These are phyloP conservation scores for Lasioglossum malachurum DNA, from an alignment of 2,888 invertebrate genomes.

Conservation along the genomic window DNA sequence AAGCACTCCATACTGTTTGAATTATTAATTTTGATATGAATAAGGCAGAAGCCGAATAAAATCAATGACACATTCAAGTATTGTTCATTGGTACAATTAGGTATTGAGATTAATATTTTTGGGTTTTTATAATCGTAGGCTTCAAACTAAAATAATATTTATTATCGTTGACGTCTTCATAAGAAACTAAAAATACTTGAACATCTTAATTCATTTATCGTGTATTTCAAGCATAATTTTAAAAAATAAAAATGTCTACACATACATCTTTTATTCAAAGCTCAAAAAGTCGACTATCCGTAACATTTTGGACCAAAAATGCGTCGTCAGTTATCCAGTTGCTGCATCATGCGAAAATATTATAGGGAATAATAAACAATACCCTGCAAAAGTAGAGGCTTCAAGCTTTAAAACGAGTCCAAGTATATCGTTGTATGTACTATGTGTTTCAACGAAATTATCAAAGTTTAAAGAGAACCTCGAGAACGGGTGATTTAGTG, in stretches of 20 bases:
- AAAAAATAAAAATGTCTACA: too few relatives aligned
- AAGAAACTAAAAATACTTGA: too few relatives aligned
- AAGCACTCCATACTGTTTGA: background rate
- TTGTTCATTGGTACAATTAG: background rate
- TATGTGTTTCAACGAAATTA: background rate
- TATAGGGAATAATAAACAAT: background rate
- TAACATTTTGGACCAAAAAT: background rate
- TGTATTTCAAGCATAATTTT: too few relatives aligned
- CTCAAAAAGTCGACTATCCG: background rate
- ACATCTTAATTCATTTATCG: too few relatives aligned
- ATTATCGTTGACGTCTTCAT: too few relatives aligned
- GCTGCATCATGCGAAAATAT: background rate
- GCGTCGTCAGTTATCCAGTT: background rate
- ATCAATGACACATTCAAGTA: background rate
- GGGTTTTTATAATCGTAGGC: background rate
- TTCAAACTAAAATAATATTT: background rate
- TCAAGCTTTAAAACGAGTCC: background rate
- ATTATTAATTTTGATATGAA: background rate
- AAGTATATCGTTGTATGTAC: background rate
- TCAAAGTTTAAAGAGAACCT: background rate
- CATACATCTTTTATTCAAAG: background rate
- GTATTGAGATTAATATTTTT: background rate
- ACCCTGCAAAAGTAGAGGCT: background rate
- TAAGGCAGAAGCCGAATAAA: background rate
- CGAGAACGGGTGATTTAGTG: background rate